Percentiles rank a stretch among this genome's conserved stretches.
Evolutionary conservation across 2,113 vertebrate genomes (phyloP).

Genomic region (Sander lucioperca): DNA sequence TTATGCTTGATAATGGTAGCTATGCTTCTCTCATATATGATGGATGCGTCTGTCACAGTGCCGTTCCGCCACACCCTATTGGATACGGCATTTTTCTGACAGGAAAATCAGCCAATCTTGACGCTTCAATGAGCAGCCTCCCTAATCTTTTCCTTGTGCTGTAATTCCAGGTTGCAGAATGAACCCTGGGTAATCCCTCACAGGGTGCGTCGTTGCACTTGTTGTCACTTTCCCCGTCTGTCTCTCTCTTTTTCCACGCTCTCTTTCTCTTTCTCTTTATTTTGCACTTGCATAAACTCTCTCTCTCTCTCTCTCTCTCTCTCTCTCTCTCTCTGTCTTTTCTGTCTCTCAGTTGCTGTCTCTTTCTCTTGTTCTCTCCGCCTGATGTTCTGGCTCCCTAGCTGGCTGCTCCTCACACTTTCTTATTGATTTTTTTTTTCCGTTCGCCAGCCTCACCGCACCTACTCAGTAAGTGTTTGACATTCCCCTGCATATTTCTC

Average conservation of each 20-base stretch:
- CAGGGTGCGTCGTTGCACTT: constrained; percentile 37
- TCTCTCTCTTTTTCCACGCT: constrained; percentile 25
- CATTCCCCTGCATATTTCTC: constrained; percentile 60
- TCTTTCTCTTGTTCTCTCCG: constrained; percentile 43
- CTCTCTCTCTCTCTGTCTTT: constrained; percentile 3
- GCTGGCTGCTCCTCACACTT: constrained; percentile 61
- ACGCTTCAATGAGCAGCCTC: constrained; percentile 66
- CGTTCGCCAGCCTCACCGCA: constrained; percentile 51
- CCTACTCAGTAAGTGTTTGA: constrained; percentile 72
- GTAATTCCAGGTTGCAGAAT: constrained; percentile 70
- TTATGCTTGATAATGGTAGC: constrained; percentile 68
- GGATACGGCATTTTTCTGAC: constrained; percentile 68
- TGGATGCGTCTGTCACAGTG: constrained; percentile 70
- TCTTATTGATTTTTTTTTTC: constrained; percentile 75
- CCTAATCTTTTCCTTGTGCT: constrained; percentile 65
- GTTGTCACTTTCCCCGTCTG: constrained; percentile 34
- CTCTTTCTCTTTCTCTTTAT: constrained; percentile 36
- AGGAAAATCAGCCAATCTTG: constrained; percentile 72
- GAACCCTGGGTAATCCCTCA: constrained; percentile 69
- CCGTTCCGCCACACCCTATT: constrained; percentile 64
- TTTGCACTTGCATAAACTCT: constrained; percentile 22
- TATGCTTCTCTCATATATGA: constrained; percentile 61
- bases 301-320: background rate
- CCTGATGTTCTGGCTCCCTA: constrained; percentile 54
- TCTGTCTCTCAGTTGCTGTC: constrained; percentile 33